Evolutionary conservation across 2,797 vertebrate genomes (phyloP).

Genomic region (Benthosema pterotum): DNA sequence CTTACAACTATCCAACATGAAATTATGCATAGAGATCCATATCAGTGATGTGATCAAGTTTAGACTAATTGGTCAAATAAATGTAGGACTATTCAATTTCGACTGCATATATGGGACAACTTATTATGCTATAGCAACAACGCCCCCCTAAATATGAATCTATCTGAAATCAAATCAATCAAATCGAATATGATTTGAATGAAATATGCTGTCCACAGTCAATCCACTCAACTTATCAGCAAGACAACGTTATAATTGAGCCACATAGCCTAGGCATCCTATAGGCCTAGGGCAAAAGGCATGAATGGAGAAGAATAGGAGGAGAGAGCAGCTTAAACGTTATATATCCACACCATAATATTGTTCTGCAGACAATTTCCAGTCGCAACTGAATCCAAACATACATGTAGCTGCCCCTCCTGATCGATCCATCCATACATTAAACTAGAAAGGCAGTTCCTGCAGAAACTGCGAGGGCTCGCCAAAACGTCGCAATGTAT

Average conservation of each 20-base stretch:
- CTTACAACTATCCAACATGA: slow-evolving; percentile 1
- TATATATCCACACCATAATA: no score
- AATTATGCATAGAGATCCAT: background rate
- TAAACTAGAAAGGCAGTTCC: no score
- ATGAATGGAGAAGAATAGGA: background rate
- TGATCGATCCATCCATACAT: slow-evolving; percentile 14
- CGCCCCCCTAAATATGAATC: no score
- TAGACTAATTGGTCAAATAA: background rate
- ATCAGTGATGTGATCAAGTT: no score
- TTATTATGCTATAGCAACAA: no score
- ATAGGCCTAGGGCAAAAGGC: no score
- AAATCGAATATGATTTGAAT: background rate
- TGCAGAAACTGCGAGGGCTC: no score
- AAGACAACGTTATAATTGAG: background rate
- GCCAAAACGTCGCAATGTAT: no score
- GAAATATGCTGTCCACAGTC: background rate
- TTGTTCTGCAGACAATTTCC: no score
- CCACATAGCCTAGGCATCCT: background rate
- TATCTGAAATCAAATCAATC: no score
- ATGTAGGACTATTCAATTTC: background rate
- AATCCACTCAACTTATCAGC: slow-evolving; percentile 38
- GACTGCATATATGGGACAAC: background rate
- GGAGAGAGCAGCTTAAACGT: no score
- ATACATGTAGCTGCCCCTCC: background rate
- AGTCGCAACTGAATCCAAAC: background rate